Conservation (phyloP, 2,113 vertebrate species). For the Girardinichthys multiradiatus region DNA sequence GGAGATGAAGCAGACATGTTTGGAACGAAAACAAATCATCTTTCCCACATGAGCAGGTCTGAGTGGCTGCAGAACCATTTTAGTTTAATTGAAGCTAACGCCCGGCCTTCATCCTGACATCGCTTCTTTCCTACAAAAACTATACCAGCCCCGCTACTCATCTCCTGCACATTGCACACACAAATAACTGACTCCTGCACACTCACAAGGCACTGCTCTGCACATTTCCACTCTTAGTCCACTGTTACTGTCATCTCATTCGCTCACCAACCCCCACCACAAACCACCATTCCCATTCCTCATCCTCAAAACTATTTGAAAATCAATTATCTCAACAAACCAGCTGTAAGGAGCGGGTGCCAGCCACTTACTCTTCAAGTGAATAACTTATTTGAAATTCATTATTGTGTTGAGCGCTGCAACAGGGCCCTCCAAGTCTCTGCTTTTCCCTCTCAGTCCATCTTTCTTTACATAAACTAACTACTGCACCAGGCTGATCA, state of each 20-base stretch:
- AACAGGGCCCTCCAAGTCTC: constrained; percentile 82
- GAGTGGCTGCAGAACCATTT: constrained; percentile 66
- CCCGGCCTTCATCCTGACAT: constrained; percentile 58
- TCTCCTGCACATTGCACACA: constrained; percentile 26
- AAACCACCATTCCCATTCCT: constrained; percentile 68
- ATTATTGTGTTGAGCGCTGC: constrained; percentile 85
- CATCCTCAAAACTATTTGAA: constrained; percentile 92
- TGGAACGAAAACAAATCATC: constrained; percentile 87
- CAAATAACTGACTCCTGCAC: constrained; percentile 54
- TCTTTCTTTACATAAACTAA: constrained; percentile 76
- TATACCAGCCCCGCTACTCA: constrained; percentile 60
- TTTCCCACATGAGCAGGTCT: constrained; percentile 37
- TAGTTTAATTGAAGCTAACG: constrained; percentile 68
- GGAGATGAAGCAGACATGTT: constrained; percentile 54
- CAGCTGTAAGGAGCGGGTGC: constrained; percentile 89
- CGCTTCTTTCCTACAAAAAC: constrained; percentile 60
- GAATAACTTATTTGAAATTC: constrained; percentile 95
- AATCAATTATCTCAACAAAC: constrained; percentile 97
- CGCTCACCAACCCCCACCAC: constrained; percentile 7
- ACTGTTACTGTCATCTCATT: constrained; percentile 77
- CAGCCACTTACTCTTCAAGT: constrained; percentile 92
- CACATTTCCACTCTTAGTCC: constrained; percentile 57
- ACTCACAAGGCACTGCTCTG: constrained; percentile 36
- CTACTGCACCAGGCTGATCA: constrained; percentile 70
- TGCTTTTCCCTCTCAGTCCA: constrained; percentile 33